A percentile compares a stretch with the other conserved stretches of the same genome.
phyloP scores from a whole-genome alignment of 2,113 vertebrate genomes.

The Fukomys damarensis region DNA sequence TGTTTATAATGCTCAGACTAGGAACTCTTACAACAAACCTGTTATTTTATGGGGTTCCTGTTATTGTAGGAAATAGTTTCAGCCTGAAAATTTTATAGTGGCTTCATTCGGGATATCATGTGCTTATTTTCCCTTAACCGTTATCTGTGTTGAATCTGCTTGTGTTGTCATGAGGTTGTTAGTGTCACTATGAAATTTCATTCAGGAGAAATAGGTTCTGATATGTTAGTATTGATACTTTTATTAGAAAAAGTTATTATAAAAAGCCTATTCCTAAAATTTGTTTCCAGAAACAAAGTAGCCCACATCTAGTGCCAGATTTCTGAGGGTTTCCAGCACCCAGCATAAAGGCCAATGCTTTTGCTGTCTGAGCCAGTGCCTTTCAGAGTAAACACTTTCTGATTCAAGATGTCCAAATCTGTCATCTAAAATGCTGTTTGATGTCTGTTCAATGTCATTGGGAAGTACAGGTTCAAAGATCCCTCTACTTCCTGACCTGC shows the following conservation, averaged over 20 bases:
- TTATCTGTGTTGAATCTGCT: not conserved
- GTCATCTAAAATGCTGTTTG: not conserved
- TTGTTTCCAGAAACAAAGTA: slow-evolving; percentile 39
- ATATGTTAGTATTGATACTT: slow-evolving; percentile 14
- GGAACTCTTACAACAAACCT: slow-evolving; percentile 77
- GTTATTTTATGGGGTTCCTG: not conserved
- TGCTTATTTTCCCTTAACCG: not conserved
- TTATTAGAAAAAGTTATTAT: slow-evolving; percentile 35
- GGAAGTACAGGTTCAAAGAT: slow-evolving; percentile 34
- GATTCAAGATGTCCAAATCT: not conserved
- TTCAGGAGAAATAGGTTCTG: not conserved
- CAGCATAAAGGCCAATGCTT: not conserved
- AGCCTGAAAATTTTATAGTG: slow-evolving; percentile 1
- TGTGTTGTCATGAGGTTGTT: slow-evolving; percentile 11
- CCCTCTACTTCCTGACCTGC: not conserved
- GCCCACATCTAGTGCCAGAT: not conserved
- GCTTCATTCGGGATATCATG: not conserved
- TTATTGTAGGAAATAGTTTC: not conserved
- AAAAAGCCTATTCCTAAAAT: slow-evolving; percentile 36
- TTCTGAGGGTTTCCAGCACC: not conserved
- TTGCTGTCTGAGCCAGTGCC: not conserved
- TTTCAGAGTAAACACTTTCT: slow-evolving; percentile 5
- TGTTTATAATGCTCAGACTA: slow-evolving; percentile 82
- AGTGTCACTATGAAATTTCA: slow-evolving; percentile 22
- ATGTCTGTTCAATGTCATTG: not conserved